phyloP scores from a whole-genome alignment of 2,797 vertebrate species.

The Pampus argenteus region DNA sequence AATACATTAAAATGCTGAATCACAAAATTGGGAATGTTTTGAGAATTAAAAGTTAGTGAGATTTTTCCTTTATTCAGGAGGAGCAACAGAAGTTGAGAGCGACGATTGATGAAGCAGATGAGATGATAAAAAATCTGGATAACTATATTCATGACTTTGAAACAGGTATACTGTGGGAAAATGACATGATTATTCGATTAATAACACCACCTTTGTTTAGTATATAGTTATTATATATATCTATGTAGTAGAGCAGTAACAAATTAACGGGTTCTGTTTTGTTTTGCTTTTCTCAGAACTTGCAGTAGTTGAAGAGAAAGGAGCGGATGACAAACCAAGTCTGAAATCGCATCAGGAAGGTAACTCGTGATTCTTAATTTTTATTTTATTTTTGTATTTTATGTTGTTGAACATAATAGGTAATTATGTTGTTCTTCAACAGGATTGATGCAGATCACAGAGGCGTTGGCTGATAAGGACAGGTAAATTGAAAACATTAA shows the following conservation, averaged over 20 bases:
- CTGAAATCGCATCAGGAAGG: constrained; percentile 76
- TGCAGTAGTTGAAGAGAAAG: constrained; percentile 64
- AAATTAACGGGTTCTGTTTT: not conserved
- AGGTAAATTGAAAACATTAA: constrained; percentile 60
- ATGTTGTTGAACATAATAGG: not conserved
- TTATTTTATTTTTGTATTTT: not conserved
- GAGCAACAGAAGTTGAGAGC: constrained; percentile 74
- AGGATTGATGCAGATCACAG: constrained; percentile 73
- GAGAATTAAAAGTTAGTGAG: too few relatives aligned
- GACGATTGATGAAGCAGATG: constrained; percentile 69
- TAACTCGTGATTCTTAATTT: constrained; percentile 23
- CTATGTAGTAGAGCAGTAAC: fast-evolving
- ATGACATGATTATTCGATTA: not conserved
- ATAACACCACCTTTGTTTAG: not conserved
- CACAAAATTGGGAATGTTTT: not conserved
- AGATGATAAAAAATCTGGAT: constrained; percentile 78
- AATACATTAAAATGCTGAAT: not conserved
- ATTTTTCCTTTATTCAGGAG: constrained; percentile 62
- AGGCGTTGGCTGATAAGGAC: constrained; percentile 61
- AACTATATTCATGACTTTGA: constrained; percentile 78
- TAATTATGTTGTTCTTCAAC: constrained; percentile 1
- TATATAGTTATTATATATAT: too few relatives aligned
- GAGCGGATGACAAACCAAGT: constrained; percentile 58
- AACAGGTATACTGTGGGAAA: constrained; percentile 68
- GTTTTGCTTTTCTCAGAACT: constrained; percentile 73